Conservation (phyloP, 2,113 vertebrate genomes). For the Oryzias celebensis region DNA sequence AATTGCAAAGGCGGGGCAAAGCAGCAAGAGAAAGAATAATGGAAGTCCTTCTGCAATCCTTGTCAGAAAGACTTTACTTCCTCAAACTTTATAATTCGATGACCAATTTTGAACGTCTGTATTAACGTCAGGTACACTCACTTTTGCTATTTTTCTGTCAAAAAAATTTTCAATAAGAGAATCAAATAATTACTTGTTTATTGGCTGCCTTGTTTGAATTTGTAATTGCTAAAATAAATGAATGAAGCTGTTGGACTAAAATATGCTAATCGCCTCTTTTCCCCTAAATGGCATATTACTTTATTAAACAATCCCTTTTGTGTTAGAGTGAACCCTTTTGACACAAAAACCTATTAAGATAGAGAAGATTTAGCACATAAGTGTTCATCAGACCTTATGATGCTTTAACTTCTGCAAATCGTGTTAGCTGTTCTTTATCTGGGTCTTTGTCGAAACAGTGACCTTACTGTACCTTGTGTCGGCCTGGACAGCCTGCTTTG, state of each 20-base stretch:
- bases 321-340: neutral
- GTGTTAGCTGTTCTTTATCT: neutral
- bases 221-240: neutral
- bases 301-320: neutral
- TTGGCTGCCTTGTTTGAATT: too few relatives aligned
- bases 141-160: too few relatives aligned
- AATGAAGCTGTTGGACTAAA: neutral
- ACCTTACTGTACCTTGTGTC: slow-evolving; percentile 81
- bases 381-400: neutral
- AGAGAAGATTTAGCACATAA: neutral
- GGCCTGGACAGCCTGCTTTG: slow-evolving; percentile 81
- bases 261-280: neutral
- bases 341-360: neutral
- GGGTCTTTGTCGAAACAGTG: neutral
- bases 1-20: too few relatives aligned
- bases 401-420: neutral
- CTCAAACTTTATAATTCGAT: too few relatives aligned
- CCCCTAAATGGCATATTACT: neutral
- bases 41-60: too few relatives aligned
- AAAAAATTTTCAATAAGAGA: too few relatives aligned
- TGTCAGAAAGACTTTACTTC: too few relatives aligned
- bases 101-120: too few relatives aligned
- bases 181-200: too few relatives aligned
- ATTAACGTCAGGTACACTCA: too few relatives aligned
- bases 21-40: too few relatives aligned